Evolutionary conservation across 1,140 invertebrate species (phyloP).

Genomic region (Sinella curviseta): DNA sequence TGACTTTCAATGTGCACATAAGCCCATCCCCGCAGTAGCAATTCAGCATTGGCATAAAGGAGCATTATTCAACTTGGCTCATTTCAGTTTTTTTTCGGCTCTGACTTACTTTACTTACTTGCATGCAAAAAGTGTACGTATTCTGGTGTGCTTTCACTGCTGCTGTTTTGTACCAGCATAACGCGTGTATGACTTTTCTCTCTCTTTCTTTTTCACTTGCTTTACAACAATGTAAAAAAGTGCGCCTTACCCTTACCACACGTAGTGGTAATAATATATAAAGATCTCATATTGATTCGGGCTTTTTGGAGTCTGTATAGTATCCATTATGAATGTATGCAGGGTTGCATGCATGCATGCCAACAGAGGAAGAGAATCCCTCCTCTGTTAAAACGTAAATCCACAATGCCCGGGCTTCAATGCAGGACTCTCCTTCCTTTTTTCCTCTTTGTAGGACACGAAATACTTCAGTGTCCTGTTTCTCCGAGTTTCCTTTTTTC

Average conservation of each 20-base stretch:
- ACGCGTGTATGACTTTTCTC: neutral
- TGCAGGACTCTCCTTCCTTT: constrained; percentile 22
- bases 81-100: constrained; percentile 13
- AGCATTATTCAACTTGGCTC: constrained; percentile 14
- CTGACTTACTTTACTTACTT: neutral
- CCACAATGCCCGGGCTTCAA: neutral
- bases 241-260: neutral
- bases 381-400: constrained; percentile 16
- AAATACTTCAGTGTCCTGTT: constrained; percentile 21
- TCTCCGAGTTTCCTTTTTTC: neutral
- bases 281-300: constrained; percentile 19
- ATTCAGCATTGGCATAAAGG: neutral
- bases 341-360: neutral
- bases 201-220: neutral
- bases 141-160: neutral
- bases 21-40: constrained; percentile 22
- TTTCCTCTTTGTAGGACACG: constrained; percentile 20
- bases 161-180: neutral
- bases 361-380: constrained; percentile 1
- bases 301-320: constrained; percentile 16
- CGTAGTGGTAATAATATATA: neutral
- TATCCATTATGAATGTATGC: neutral
- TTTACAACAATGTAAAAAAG: constrained; percentile 12
- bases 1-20: constrained; percentile 24
- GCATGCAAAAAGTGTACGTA: constrained; percentile 21